Base-by-base conservation (phyloP, 2,888 invertebrate genomes). In the Poecilobothrus nobilitatus region DNA sequence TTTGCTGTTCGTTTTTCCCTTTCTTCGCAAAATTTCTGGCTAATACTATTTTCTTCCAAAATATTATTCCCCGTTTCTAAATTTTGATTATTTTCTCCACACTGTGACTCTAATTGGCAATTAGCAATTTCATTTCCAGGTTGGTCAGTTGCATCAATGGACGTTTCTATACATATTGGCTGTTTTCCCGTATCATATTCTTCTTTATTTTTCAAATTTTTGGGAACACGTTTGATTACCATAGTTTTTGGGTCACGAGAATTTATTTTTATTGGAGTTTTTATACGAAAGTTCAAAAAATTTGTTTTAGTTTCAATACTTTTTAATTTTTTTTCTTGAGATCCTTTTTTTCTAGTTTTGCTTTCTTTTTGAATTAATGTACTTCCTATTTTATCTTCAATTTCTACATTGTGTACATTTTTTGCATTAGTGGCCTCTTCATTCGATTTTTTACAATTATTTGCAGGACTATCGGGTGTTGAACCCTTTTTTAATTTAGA, bases 1-100 rank as follows among this genome's bases (percentile, higher is more conserved):
- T 77, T 80, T 4, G 74, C 73, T 0, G 75, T 74, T 15, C 73
- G 72, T 64, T 75, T 75, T 37, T 74, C 75, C 1, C 70, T 69
- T 67, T 71, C 71, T 61, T 22, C 66, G 18, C 18, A 12, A 12
- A n/a, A 53, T 18, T 53, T n/a, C 6, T 53, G 53, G 2, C 1
- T 2, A 53, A 12, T 53, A 53, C 65, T 2, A 34, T 65, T 70
- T 10, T n/a, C 67, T 18, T 66, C 70, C 0, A 68, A 66, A 63
- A 66, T 71, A 62, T 62, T 68, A 27, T 71, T 71, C 21, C 34
- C 61, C 1, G 66, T 67, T 68, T 34, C 27, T 66, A n/a, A 67
- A 7, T 8, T 62, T n/a, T 1, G 65, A 6, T 5, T 53, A 53
- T 9, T n/a, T 53, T 6, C 6, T n/a, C 5, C 27, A 27, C 2